Conservation (phyloP, 1,140 invertebrate species). For the Drosophila baimaii region DNA sequence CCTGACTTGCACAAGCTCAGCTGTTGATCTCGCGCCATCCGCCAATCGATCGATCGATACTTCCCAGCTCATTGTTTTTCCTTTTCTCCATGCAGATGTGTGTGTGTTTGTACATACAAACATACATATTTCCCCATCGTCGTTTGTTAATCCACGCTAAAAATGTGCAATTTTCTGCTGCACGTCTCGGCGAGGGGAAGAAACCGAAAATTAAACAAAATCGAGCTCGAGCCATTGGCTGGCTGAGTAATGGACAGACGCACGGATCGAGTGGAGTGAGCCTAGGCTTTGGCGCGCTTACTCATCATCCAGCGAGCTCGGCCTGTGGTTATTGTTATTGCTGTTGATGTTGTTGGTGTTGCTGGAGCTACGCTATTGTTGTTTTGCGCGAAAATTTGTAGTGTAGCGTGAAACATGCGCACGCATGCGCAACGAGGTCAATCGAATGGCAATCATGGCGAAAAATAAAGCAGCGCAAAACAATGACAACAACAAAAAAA, state of each 20-base stretch:
- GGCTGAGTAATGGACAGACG: slow-evolving; percentile 35
- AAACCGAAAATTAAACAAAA: slow-evolving; percentile 55
- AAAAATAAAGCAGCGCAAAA: slow-evolving; percentile 41
- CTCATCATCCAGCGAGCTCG: slow-evolving; percentile 64
- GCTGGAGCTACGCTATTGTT: slow-evolving; percentile 38
- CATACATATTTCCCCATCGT: slow-evolving; percentile 39
- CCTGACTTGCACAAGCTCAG: slow-evolving; percentile 56
- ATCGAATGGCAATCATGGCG: slow-evolving; percentile 78
- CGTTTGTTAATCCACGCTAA: slow-evolving; percentile 60
- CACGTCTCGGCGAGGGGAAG: slow-evolving; percentile 39
- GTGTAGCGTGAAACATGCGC: slow-evolving; percentile 81
- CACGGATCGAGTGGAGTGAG: slow-evolving; percentile 12
- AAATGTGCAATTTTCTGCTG: slow-evolving; percentile 63
- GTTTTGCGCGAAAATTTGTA: slow-evolving; percentile 72
- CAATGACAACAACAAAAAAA: slow-evolving; percentile 34
- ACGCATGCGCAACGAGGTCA: slow-evolving; percentile 82
- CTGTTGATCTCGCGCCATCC: slow-evolving; percentile 55
- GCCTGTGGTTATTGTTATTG: slow-evolving; percentile 14
- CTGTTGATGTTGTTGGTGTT: slow-evolving; percentile 12
- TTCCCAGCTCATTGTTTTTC: slow-evolving; percentile 33
- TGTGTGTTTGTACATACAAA: not conserved
- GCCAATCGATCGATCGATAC: slow-evolving; percentile 42
- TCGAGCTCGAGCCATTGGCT: slow-evolving; percentile 41
- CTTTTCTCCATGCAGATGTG: slow-evolving; percentile 28
- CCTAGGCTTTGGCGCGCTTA: slow-evolving; percentile 64